Evolutionary conservation across 2,888 invertebrate genomes (phyloP).

Genomic region (Tillus elongatus): DNA sequence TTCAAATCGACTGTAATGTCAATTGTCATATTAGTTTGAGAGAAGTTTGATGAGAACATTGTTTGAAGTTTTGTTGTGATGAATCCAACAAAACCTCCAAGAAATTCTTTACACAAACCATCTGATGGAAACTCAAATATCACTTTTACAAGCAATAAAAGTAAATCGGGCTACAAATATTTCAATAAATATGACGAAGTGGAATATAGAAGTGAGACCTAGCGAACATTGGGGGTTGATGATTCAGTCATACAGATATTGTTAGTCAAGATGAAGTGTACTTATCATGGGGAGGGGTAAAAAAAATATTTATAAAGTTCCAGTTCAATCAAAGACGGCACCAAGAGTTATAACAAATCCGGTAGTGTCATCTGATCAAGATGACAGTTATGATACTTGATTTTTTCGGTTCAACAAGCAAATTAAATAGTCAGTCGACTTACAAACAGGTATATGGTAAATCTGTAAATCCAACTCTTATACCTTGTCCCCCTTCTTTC

Average conservation of each 20-base stretch:
- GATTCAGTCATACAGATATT: slow-evolving; percentile 62
- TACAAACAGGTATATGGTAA: slow-evolving; percentile 59
- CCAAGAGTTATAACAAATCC: slow-evolving; percentile 47
- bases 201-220: slow-evolving; percentile 68
- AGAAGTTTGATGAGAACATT: too few relatives aligned
- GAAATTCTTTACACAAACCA: slow-evolving; percentile 23
- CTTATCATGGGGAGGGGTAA: slow-evolving; percentile 40
- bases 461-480: slow-evolving; percentile 21
- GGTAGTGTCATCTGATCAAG: slow-evolving; percentile 33
- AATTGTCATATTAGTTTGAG: too few relatives aligned
- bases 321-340: slow-evolving; percentile 32
- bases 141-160: too few relatives aligned
- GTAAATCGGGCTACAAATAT: slow-evolving; percentile 38
- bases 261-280: slow-evolving; percentile 36
- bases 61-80: too few relatives aligned
- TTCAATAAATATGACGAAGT: slow-evolving; percentile 63
- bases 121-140: slow-evolving; percentile 8
- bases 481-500: slow-evolving; percentile 41
- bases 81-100: slow-evolving; percentile 38
- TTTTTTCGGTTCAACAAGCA: slow-evolving; percentile 69
- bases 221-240: slow-evolving; percentile 70
- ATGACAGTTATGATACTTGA: slow-evolving; percentile 71
- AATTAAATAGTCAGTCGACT: slow-evolving; percentile 52
- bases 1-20: too few relatives aligned
- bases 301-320: slow-evolving; percentile 36